A percentile compares a stretch with the other conserved stretches of the same genome.
phyloP scores from a whole-genome alignment of 2,888 invertebrate species.

The Drosophila diplacantha region DNA sequence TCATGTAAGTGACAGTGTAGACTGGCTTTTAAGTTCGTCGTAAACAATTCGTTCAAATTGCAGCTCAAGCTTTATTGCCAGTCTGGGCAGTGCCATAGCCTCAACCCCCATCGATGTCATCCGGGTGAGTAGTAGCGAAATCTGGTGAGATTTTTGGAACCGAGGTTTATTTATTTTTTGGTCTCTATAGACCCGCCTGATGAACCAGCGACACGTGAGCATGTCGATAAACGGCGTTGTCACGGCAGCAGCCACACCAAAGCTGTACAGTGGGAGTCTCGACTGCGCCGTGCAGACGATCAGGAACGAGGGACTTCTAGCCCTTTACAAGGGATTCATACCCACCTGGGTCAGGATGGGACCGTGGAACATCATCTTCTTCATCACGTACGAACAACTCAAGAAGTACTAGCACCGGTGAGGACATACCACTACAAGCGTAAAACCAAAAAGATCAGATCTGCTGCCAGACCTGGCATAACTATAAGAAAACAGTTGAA shows the following conservation, averaged over 20 bases:
- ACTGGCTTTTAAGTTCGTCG: not conserved
- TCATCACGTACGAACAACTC: constrained; percentile 94
- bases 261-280: constrained; percentile 88
- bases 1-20: constrained; percentile 81
- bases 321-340: constrained; percentile 95
- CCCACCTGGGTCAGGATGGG: constrained; percentile 98
- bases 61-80: constrained; percentile 93
- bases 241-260: constrained; percentile 74
- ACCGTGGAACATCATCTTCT: constrained; percentile 98
- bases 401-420: constrained; percentile 81
- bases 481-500: constrained; percentile 38
- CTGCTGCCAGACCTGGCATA: constrained; percentile 21
- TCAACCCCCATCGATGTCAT: constrained; percentile 97
- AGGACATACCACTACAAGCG: constrained; percentile 50
- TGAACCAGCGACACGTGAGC: constrained; percentile 90
- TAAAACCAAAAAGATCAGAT: constrained; percentile 60
- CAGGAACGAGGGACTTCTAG: constrained; percentile 89
- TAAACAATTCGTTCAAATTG: constrained; percentile 48
- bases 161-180: not conserved
- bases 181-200: constrained; percentile 88
- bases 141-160: not conserved
- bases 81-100: constrained; percentile 94
- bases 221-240: constrained; percentile 73
- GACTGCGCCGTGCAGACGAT: constrained; percentile 92
- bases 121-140: constrained; percentile 81